Base-by-base conservation (phyloP, 2,888 invertebrate species). In the Unio delphinus region DNA sequence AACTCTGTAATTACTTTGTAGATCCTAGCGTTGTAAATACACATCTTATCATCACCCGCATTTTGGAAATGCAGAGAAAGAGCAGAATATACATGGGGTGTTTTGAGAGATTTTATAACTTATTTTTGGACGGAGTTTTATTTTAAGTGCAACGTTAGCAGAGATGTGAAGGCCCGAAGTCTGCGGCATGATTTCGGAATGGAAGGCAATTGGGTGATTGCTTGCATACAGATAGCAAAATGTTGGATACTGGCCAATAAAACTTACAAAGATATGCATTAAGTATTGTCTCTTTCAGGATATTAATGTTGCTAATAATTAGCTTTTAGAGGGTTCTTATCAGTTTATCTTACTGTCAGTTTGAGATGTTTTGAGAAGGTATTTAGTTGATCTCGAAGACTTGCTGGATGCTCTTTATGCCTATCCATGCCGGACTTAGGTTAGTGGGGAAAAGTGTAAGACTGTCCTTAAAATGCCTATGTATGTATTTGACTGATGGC, bases 211-310 rank as follows among this genome's bases (percentile, higher is more conserved):
- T 23, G 23, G 23, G 23, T 23, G 23, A 23, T 23, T 23, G 23
- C 23, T 23, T 23, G 23, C 23, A 23, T 23, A 23, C 23, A 23
- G 23, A 23, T 23, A 23, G 23, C 23, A 23, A 23, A 23, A 23
- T 23, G 23, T 28, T 26, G 61, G 15, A n/a, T 61, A 61, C 61
- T 61, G 61, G 61, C 61, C 61, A 28, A 28, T 61, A 20, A 28
- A 15, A 28, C 61, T 26, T 8, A 6, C 61, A n/a, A 30, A 61
- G 20, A 28, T 28, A 28, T 61, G 15, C 30, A 26, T 61, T 3
- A 18, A 18, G 4, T 8, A 61, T 4, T 61, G 61, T 28, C 20
- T 61, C 61, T 23, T 20, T 20, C 61, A 17, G 26, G 61, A 18
- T 20, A 20, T 6, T 61, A 28, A 61, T 26, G 20, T n/a, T 20